phyloP scores from a whole-genome alignment of 2,888 invertebrate species.

The Conistra vaccinii region DNA sequence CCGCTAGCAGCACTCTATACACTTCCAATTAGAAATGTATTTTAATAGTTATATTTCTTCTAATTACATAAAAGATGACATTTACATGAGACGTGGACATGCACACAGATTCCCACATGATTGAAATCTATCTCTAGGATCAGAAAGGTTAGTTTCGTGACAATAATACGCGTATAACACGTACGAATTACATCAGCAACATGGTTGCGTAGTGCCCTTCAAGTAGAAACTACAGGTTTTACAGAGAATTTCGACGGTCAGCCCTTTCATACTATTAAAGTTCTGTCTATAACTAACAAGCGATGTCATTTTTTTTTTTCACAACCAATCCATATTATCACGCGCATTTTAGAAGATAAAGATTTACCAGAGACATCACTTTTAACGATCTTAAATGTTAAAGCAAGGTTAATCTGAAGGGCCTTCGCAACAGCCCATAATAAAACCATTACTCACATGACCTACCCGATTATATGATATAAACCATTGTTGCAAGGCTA shows the following conservation, averaged over 20 bases:
- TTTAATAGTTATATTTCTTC: not conserved
- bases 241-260: not conserved
- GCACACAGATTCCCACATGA: conserved; percentile 4
- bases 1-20: no score
- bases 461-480: conserved; percentile 70
- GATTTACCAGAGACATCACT: conserved; percentile 24
- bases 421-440: conserved; percentile 68
- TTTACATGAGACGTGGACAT: not conserved
- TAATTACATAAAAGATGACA: conserved; percentile 6
- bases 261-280: not conserved
- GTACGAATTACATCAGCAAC: not conserved
- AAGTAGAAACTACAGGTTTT: not conserved
- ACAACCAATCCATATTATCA: not conserved
- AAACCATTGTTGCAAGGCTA: conserved; percentile 62
- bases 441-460: conserved; percentile 75
- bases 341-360: conserved; percentile 22
- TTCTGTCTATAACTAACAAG: not conserved
- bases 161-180: not conserved
- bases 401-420: conserved; percentile 63
- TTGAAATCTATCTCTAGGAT: not conserved
- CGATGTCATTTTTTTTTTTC: not conserved
- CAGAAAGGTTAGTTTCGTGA: conserved; percentile 18
- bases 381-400: conserved; percentile 41
- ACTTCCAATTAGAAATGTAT: conserved; percentile 10
- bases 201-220: not conserved